These are phyloP conservation scores for Leucosticte australis DNA, from an alignment of 2,113 vertebrate species.

Conservation along the genomic window DNA sequence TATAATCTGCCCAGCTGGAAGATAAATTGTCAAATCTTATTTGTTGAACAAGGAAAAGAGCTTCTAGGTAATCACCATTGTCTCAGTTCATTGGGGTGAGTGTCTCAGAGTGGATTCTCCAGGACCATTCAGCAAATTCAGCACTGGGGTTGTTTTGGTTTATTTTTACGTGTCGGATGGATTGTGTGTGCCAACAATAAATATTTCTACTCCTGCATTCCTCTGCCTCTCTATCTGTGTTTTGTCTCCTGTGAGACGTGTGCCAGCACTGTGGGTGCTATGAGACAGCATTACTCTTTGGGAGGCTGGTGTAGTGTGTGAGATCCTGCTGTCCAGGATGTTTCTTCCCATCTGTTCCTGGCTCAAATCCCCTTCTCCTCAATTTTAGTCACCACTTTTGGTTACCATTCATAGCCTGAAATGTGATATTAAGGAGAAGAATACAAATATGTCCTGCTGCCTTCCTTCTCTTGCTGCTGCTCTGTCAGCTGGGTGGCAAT, in stretches of 20 bases:
- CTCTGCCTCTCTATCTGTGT: conserved; percentile 4
- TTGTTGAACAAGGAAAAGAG: background rate
- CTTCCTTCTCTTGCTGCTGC: background rate
- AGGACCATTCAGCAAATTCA: background rate
- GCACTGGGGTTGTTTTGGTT: background rate
- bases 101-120: background rate
- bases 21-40: background rate
- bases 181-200: conserved; percentile 10
- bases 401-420: conserved; percentile 1
- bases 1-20: background rate
- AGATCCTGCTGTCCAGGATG: conserved; percentile 43
- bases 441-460: background rate
- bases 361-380: background rate
- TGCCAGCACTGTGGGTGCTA: conserved; percentile 23
- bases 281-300: background rate
- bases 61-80: background rate
- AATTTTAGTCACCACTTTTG: background rate
- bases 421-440: background rate
- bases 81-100: background rate
- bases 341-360: conserved; percentile 54
- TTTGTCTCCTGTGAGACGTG: background rate
- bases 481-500: background rate
- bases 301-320: background rate
- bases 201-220: conserved; percentile 37
- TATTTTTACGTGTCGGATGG: background rate